Conservation (phyloP, 2,797 vertebrate genomes). For the Halcyon smyrnensis region DNA sequence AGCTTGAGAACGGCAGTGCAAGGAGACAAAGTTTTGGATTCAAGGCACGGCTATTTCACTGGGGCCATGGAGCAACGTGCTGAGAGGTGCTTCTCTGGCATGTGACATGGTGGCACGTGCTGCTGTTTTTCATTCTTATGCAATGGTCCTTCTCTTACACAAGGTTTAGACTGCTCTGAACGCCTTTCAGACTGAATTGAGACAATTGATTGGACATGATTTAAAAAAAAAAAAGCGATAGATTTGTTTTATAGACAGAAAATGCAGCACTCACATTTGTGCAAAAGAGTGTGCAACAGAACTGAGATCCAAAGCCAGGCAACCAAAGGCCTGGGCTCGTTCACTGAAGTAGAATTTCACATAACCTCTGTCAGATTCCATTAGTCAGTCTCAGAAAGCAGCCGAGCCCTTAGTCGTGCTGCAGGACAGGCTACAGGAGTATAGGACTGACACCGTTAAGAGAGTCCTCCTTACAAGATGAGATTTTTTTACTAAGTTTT, state of each 20-base stretch:
- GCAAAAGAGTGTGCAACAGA: not conserved
- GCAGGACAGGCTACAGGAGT: not conserved
- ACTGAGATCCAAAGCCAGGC: not conserved
- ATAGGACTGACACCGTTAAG: not conserved
- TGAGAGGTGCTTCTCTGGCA: not conserved
- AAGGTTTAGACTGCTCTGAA: not conserved
- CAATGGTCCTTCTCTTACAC: not conserved
- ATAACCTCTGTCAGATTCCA: not conserved
- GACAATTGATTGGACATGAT: rapidly evolving
- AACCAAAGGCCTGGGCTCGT: rapidly evolving
- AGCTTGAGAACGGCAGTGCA: not conserved
- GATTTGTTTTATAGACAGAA: not conserved
- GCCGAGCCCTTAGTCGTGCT: not conserved
- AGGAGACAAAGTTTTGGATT: not conserved
- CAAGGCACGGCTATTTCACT: not conserved
- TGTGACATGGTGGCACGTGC: rapidly evolving
- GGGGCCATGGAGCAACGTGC: not conserved
- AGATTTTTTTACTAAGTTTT: not conserved
- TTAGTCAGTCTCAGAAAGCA: not conserved
- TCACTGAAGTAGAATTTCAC: not conserved
- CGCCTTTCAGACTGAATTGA: not conserved
- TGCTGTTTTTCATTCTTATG: not conserved
- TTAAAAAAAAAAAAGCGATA: not conserved
- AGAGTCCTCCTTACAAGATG: not conserved
- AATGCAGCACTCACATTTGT: not conserved